phyloP scores from a whole-genome alignment of 2,113 vertebrate species.

The Piaya cayana region DNA sequence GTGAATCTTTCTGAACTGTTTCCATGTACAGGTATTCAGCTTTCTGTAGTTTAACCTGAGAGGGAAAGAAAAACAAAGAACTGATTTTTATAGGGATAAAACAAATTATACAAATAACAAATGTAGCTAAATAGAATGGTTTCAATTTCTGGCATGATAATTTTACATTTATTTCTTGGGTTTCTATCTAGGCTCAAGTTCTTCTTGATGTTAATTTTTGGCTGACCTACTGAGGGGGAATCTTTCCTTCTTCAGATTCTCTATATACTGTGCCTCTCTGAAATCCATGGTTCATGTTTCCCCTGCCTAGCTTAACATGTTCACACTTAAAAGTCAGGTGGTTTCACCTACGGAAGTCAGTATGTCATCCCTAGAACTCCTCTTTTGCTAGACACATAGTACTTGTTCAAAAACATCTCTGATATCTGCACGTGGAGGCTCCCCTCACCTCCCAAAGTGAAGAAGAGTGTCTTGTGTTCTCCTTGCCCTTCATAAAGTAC shows the following conservation, averaged over 20 bases:
- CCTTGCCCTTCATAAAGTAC: neutral
- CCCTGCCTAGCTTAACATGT: neutral
- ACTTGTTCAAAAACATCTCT: neutral
- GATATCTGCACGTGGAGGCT: neutral
- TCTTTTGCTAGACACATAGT: neutral
- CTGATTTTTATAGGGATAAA: neutral
- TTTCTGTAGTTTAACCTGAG: neutral
- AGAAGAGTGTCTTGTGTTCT: neutral
- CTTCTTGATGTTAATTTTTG: neutral
- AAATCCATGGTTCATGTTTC: neutral
- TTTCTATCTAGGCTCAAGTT: neutral
- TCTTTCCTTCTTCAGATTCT: neutral
- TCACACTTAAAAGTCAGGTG: neutral
- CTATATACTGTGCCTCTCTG: neutral
- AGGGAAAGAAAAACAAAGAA: neutral
- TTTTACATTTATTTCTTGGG: neutral
- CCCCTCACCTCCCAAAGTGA: accelerated
- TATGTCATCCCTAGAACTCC: neutral
- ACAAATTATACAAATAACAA: neutral
- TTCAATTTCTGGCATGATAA: neutral
- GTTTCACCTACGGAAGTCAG: neutral
- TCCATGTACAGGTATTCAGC: neutral
- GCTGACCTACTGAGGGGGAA: neutral
- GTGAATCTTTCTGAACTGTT: neutral
- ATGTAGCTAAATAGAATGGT: neutral